Conservation (phyloP, 1,140 invertebrate species). For the Diuraphis noxia region DNA sequence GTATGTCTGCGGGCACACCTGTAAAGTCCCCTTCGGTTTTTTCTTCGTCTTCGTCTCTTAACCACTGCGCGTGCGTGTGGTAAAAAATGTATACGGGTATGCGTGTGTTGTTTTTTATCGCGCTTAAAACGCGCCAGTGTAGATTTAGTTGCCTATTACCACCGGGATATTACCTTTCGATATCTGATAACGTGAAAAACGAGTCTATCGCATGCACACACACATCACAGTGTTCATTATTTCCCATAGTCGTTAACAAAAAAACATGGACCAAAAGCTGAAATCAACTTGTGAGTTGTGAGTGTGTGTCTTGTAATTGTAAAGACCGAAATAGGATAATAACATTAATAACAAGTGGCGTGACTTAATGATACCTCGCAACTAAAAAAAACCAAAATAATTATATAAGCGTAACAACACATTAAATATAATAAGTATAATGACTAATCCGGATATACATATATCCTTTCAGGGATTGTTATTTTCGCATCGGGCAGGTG, state of each 20-base stretch:
- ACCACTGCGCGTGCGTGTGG: neutral
- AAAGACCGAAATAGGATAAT: slow-evolving; percentile 37
- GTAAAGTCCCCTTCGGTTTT: slow-evolving; percentile 27
- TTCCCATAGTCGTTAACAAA: neutral
- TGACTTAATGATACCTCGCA: slow-evolving; percentile 28
- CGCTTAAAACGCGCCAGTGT: slow-evolving; percentile 33
- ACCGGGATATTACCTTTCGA: slow-evolving; percentile 23
- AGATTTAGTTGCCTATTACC: slow-evolving; percentile 53
- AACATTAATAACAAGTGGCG: slow-evolving; percentile 50
- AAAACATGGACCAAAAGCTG: neutral
- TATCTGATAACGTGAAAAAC: slow-evolving; percentile 50
- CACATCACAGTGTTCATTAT: neutral
- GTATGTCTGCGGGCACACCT: slow-evolving; percentile 47
- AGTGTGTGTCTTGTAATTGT: neutral
- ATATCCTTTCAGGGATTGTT: slow-evolving; percentile 30
- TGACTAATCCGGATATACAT: slow-evolving; percentile 17
- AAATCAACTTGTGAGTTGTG: neutral
- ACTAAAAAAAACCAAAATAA: slow-evolving; percentile 17
- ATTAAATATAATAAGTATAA: neutral
- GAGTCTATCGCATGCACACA: slow-evolving; percentile 3
- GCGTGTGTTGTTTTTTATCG: neutral
- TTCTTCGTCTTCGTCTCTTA: neutral
- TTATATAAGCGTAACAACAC: neutral
- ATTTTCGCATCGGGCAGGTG: slow-evolving; percentile 34
- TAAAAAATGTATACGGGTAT: neutral